A percentile compares a stretch with the other conserved stretches of the same genome.
Evolutionary conservation across 2,113 vertebrate genomes (phyloP).

Genomic region (Hucho hucho): DNA sequence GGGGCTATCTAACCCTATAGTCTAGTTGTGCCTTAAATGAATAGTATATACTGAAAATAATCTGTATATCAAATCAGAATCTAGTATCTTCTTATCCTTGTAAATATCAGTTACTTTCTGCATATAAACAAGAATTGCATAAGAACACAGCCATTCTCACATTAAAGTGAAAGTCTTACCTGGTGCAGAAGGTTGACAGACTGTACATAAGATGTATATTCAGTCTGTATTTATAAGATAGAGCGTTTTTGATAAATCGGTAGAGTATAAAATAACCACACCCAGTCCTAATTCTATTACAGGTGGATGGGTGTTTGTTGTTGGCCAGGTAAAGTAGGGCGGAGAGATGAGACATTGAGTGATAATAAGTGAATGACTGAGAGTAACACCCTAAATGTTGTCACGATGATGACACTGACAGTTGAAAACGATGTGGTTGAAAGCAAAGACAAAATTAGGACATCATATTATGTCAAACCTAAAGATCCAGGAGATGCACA

Average conservation of each 20-base stretch:
- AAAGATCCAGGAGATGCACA: no score
- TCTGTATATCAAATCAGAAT: no score
- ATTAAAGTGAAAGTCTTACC: constrained; percentile 20
- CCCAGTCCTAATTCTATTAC: neutral
- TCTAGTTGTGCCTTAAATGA: neutral
- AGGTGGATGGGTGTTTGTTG: neutral
- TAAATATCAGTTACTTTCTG: neutral
- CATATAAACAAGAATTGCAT: neutral
- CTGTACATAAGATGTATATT: neutral
- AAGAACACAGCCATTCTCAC: neutral
- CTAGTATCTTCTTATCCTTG: no score
- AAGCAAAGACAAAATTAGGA: no score
- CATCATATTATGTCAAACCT: no score
- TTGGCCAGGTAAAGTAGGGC: neutral
- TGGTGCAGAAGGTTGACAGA: constrained; percentile 4
- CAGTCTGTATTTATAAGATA: constrained; percentile 32
- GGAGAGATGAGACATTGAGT: no score
- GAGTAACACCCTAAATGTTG: neutral
- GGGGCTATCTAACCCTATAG: no score
- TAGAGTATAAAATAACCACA: constrained; percentile 11
- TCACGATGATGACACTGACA: no score
- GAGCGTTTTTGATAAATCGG: neutral
- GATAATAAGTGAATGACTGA: neutral
- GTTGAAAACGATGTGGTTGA: no score
- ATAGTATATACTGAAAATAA: neutral